phyloP scores from a whole-genome alignment of 2,797 vertebrate genomes.

The Dendrocincla fuliginosa region DNA sequence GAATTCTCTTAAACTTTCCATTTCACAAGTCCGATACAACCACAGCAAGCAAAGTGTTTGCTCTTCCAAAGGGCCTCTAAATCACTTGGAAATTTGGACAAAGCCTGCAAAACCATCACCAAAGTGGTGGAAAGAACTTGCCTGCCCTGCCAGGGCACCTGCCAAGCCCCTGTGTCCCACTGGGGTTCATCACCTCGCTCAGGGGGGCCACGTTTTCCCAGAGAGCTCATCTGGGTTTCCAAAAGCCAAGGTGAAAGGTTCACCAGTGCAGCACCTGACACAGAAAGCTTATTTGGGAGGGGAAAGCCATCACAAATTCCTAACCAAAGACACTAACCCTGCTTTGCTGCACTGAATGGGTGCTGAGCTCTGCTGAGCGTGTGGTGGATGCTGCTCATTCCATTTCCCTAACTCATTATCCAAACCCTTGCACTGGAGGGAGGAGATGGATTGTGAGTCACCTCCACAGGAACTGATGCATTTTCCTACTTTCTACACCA shows the following conservation, averaged over 20 bases:
- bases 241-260: neutral
- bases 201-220: neutral
- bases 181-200: neutral
- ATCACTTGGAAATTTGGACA: neutral
- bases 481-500: neutral
- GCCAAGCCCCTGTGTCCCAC: neutral
- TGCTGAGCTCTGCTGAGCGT: neutral
- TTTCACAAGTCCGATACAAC: neutral
- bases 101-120: neutral
- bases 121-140: neutral
- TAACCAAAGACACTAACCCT: neutral
- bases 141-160: neutral
- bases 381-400: neutral
- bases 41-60: neutral
- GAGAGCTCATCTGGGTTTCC: neutral
- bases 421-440: neutral
- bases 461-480: neutral
- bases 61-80: neutral
- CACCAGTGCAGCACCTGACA: neutral
- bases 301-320: too few species aligned
- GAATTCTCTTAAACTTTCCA: neutral
- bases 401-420: neutral
- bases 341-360: neutral
- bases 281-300: neutral
- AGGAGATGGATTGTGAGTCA: neutral